Evolutionary conservation across 2,888 invertebrate genomes (phyloP), one percentile per base, ranked within the genome.

Genomic region (Rhagonycha fulva): DNA sequence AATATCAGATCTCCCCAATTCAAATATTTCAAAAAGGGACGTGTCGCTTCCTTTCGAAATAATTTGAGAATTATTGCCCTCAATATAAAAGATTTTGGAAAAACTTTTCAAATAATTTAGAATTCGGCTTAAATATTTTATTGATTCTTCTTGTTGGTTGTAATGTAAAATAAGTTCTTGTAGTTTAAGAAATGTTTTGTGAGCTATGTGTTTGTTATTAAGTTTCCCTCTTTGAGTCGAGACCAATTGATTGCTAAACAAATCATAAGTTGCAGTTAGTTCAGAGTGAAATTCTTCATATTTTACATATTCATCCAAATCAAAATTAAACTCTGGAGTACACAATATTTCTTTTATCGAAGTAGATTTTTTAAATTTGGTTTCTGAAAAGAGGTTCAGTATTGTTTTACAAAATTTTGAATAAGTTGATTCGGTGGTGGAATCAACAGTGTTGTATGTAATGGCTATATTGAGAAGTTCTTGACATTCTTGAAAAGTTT

Each of bases 101-200:
- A 92, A 90, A 0, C 90, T 89, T 85, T 90, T 91, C 71, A 91
- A 88, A 81, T 91, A 92, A 84, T 90, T 90, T 81, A 90, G 90
- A 78, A 91, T 88, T 86, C 90, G 89, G 81, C 89, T 87, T 68
- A 91, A 84, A 82, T 90, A 92, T 73, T 89, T 74, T 84, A 88
- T 82, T 88, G 87, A 14, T 7, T 82, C 78, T 72, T 89, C 74
- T 66, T 77, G 77, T 9, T 70, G 72, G 14, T 67, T 14, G 63
- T 78, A 82, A 14, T 81, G 87, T 0, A 74, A 11, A 88, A 89
- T 67, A 87, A 89, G 79, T 87, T 90, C 89, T 88, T 90, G 83
- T 84, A 91, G 77, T 88, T 89, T 86, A 88, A 90, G 80, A 87
- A 90, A 82, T 85, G 89, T 84, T 87, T 90, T 84, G 87, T 79